phyloP scores from a whole-genome alignment of 2,888 invertebrate genomes.

The Elysia crispata region DNA sequence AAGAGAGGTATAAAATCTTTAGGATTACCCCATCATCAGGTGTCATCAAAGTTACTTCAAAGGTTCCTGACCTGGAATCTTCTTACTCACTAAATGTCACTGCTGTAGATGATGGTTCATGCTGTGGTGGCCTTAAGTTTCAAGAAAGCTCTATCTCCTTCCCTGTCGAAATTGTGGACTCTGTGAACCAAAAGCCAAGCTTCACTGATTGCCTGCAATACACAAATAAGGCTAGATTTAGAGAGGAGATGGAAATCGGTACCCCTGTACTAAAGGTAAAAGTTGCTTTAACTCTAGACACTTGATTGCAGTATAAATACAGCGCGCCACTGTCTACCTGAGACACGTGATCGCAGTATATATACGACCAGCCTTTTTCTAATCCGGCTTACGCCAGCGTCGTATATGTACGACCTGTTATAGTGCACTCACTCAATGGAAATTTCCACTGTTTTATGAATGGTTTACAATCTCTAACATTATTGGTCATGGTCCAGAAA shows the following conservation, averaged over 20 bases:
- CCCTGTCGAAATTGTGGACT: slow-evolving; percentile 96
- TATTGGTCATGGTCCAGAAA: no score
- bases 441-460: no score
- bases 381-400: no score
- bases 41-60: slow-evolving; percentile 69
- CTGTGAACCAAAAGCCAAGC: slow-evolving; percentile 97
- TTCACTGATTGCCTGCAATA: slow-evolving; percentile 96
- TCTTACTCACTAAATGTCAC: slow-evolving; percentile 97
- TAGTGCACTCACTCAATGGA: no score
- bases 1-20: slow-evolving; percentile 64
- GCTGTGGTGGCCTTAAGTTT: slow-evolving; percentile 90
- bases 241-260: slow-evolving; percentile 61
- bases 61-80: slow-evolving; percentile 63
- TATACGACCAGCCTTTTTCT: no score
- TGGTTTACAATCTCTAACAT: no score
- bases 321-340: no score
- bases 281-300: no score
- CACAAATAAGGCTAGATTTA: slow-evolving; percentile 82
- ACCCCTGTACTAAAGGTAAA: slow-evolving; percentile 64
- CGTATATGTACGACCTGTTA: no score
- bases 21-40: slow-evolving; percentile 74
- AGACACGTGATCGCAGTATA: no score
- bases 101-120: slow-evolving; percentile 97
- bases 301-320: no score
- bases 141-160: slow-evolving; percentile 96